Conservation (phyloP, 92 coral and sea anemone genomes). For the Scolanthus callimorphus region DNA sequence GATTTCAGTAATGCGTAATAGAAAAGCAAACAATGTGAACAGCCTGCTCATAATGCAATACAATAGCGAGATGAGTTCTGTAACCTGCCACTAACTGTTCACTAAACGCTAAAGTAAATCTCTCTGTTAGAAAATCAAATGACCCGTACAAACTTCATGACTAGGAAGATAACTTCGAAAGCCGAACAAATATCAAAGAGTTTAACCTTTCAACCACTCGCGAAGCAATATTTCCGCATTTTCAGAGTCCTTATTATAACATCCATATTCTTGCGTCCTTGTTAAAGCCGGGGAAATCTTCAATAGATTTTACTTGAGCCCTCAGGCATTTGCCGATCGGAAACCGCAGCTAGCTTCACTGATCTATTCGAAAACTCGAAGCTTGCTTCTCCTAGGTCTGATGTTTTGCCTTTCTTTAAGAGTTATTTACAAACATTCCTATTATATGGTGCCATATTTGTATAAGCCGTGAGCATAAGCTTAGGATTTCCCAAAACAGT, state of each 20-base stretch:
- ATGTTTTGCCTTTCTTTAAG: slow-evolving; percentile 22
- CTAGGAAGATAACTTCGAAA: too few relatives aligned
- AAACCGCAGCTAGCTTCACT: too few relatives aligned
- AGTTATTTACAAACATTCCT: slow-evolving; percentile 26
- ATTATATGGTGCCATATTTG: slow-evolving; percentile 39
- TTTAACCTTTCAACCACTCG: too few relatives aligned
- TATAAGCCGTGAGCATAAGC: slow-evolving; percentile 18
- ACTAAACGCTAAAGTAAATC: neutral
- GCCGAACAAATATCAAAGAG: too few relatives aligned
- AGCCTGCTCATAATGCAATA: slow-evolving; percentile 10
- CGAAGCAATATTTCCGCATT: too few relatives aligned
- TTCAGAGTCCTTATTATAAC: too few relatives aligned
- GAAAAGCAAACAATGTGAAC: slow-evolving; percentile 18
- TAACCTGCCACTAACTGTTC: slow-evolving; percentile 14
- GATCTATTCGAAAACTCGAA: neutral
- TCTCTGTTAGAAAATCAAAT: neutral
- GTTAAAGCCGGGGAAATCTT: neutral
- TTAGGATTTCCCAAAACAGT: slow-evolving; percentile 28
- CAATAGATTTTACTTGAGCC: too few relatives aligned
- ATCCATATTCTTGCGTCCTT: too few relatives aligned
- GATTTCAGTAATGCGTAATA: slow-evolving; percentile 20
- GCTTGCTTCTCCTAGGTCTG: neutral
- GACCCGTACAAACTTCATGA: slow-evolving; percentile 1
- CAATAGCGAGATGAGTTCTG: slow-evolving; percentile 14
- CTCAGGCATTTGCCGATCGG: too few relatives aligned